Percentiles rank a stretch among this genome's conserved stretches.
phyloP scores from a whole-genome alignment of 2,797 vertebrate genomes.

The Parauchenoglanis ngamensis region DNA sequence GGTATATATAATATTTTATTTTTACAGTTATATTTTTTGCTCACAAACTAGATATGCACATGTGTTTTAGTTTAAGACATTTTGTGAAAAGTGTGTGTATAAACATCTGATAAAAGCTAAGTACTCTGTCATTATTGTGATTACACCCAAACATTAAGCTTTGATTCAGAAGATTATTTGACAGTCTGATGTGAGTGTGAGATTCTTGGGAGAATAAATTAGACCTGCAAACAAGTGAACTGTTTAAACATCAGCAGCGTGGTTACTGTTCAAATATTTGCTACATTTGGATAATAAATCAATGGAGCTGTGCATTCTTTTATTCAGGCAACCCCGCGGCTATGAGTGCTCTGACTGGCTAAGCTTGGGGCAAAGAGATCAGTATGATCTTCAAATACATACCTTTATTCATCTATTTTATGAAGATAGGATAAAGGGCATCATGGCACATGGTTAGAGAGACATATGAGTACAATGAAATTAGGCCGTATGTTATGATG shows the following conservation, averaged over 20 bases:
- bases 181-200: constrained; percentile 11
- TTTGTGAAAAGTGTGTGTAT: neutral
- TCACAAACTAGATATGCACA: neutral
- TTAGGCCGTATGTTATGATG: neutral
- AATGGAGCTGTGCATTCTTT: constrained; percentile 1
- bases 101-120: neutral
- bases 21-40: neutral
- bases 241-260: constrained; percentile 46
- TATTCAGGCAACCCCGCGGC: constrained; percentile 6
- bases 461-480: neutral
- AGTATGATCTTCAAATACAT: constrained; percentile 21
- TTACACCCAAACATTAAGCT: constrained; percentile 31
- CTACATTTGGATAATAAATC: constrained; percentile 39
- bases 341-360: constrained; percentile 23
- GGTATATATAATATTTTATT: neutral
- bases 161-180: constrained; percentile 26
- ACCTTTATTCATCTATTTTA: neutral
- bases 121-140: constrained; percentile 1
- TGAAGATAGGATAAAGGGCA: neutral
- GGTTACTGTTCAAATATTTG: constrained; percentile 44
- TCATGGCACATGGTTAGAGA: neutral
- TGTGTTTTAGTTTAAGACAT: no score
- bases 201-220: constrained; percentile 54
- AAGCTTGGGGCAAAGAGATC: constrained; percentile 5
- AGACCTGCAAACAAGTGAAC: constrained; percentile 33